These are phyloP conservation scores for Dermatemys mawii DNA, from an alignment of 2,113 vertebrate species.

Conservation along the genomic window DNA sequence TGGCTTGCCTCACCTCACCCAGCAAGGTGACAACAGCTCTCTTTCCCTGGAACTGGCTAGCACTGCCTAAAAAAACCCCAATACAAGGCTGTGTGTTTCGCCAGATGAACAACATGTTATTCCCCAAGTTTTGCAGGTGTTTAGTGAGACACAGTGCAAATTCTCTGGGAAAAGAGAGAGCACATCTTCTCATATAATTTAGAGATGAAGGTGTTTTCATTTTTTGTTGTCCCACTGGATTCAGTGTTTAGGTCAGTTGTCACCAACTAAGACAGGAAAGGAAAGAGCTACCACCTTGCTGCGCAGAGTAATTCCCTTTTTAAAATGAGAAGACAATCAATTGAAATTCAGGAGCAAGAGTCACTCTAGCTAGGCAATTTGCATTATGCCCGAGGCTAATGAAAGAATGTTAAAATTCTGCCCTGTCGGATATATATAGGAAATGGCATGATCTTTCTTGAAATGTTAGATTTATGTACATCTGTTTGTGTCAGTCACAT, in stretches of 20 bases:
- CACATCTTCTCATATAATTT: neutral
- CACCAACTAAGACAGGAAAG: neutral
- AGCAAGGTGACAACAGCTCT: neutral
- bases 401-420: slow-evolving; percentile 58
- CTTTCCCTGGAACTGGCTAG: neutral
- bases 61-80: neutral
- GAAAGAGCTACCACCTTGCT: neutral
- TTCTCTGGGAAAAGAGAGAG: neutral
- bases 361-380: slow-evolving; percentile 44
- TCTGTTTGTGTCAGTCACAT: slow-evolving; percentile 62
- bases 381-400: slow-evolving; percentile 64
- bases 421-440: slow-evolving; percentile 45
- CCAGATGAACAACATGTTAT: neutral
- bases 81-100: neutral
- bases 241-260: neutral
- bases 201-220: neutral
- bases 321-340: slow-evolving; percentile 31
- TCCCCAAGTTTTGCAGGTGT: neutral
- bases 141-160: neutral
- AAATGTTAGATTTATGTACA: slow-evolving; percentile 65
- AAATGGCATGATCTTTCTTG: slow-evolving; percentile 63
- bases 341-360: slow-evolving; percentile 58
- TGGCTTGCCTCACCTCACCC: slow-evolving; percentile 9
- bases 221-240: neutral
- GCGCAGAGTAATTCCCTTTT: neutral